Evolutionary conservation across 1,140 invertebrate species (phyloP), one percentile per base, ranked within the genome.

Genomic region (Sitobion miscanthi): DNA sequence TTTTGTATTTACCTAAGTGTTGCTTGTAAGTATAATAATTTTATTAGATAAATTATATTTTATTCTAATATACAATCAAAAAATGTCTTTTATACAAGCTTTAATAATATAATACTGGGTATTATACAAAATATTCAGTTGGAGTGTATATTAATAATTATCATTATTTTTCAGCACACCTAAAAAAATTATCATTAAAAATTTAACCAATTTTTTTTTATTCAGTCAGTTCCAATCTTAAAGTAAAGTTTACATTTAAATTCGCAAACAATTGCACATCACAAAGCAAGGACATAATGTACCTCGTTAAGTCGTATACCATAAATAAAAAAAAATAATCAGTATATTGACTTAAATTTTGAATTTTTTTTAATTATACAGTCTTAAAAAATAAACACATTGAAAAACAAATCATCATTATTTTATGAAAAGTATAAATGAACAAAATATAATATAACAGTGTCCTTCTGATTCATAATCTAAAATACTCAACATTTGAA

Each of bases 351-450:
- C 23, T 85, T 86, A 20, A 91, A 93, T 85, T 85, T 93, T 85
- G 82, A 85, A 86, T 86, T 85, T 82, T 4, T 86, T 85, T 47
- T 57, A 85, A 93, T 93, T 93, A 42, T 57, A 42, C 77, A 86
- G 82, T 93, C 91, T 92, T 93, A 35, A 85, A 52, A 93, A 85
- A 86, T 85, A 92, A 83, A 85, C 23, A 83, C n/a, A 91, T n/a
- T 91, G 8, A 82, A 83, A 91, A 77, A 47, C 35, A 47, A 49
- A 49, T 77, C 38, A 91, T 82, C 49, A 30, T 83, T 77, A 92
- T 92, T 82, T 91, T 83, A 83, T 57, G 90, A 69, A 69, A 90
- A 90, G 89, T 90, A 90, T 90, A 90, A 90, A 90, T 90, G 35
- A 90, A 90, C 89, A 90, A 90, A 90, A 57, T 89, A 89, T 42